Conservation (phyloP, 2,888 invertebrate genomes). For the Galerucella pusilla region DNA sequence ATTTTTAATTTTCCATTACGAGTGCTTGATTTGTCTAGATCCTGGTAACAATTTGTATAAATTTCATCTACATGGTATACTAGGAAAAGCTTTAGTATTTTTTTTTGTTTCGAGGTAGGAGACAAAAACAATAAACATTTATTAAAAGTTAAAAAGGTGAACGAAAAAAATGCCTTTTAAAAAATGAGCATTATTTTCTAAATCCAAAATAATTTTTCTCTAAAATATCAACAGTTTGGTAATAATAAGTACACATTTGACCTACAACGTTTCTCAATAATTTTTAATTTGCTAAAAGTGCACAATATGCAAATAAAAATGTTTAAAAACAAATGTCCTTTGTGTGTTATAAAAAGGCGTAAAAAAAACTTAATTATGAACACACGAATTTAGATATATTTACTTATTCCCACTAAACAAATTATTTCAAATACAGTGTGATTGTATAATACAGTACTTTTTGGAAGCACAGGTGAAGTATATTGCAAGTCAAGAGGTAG, state of each 20-base stretch:
- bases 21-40: conserved; percentile 50
- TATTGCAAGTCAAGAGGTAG: background rate
- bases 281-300: conserved; percentile 36
- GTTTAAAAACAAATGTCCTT: background rate
- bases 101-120: conserved; percentile 42
- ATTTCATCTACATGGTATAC: conserved; percentile 42
- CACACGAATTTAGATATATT: too few species aligned
- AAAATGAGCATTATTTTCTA: conserved; percentile 38
- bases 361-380: background rate
- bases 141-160: conserved; percentile 17
- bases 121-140: conserved; percentile 33
- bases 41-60: conserved; percentile 47
- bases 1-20: conserved; percentile 40
- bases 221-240: conserved; percentile 49
- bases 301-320: conserved; percentile 25
- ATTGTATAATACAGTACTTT: background rate
- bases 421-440: background rate
- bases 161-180: conserved; percentile 24
- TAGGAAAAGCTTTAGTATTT: conserved; percentile 43
- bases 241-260: conserved; percentile 48
- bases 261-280: conserved; percentile 38
- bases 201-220: conserved; percentile 40
- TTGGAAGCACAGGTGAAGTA: background rate
- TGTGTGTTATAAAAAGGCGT: background rate
- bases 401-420: too few species aligned